phyloP scores from a whole-genome alignment of 1,140 invertebrate species.

The Drosophila sturtevanti region DNA sequence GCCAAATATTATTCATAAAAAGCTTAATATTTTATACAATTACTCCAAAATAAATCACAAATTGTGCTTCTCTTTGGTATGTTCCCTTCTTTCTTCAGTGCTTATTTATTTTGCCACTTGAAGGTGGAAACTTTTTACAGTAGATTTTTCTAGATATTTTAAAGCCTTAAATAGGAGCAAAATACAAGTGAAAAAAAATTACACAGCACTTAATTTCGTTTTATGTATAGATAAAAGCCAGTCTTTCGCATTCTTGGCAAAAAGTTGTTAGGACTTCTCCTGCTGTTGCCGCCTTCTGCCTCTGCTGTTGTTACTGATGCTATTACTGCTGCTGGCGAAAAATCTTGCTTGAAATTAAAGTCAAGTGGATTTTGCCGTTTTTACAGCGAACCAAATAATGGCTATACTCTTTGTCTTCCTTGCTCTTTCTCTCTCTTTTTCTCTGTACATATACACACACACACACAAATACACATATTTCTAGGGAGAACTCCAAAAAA shows the following conservation, averaged over 20 bases:
- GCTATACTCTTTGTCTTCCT: conserved; percentile 18
- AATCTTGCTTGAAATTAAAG: conserved; percentile 49
- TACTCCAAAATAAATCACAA: too few relatives aligned
- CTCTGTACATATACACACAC: conserved; percentile 6
- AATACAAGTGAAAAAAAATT: background rate
- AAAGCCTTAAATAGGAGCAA: background rate
- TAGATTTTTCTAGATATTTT: background rate
- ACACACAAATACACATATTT: conserved; percentile 12
- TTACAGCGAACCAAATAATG: conserved; percentile 48
- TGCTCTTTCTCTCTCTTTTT: background rate
- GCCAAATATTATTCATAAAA: too few relatives aligned
- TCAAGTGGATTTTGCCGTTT: conserved; percentile 50
- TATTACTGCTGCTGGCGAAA: conserved; percentile 20
- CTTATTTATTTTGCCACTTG: too few relatives aligned
- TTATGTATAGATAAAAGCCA: conserved; percentile 6
- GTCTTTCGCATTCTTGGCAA: background rate
- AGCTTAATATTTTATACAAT: too few relatives aligned
- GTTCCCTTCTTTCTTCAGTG: too few relatives aligned
- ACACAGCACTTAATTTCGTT: background rate
- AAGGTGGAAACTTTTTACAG: background rate
- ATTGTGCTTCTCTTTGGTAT: too few relatives aligned
- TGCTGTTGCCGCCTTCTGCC: too few relatives aligned
- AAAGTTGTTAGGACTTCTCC: background rate
- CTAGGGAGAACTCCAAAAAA: conserved; percentile 23
- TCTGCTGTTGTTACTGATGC: too few relatives aligned